Base-by-base conservation (phyloP, 2,797 vertebrate species). In the Sebastes trivittatus region DNA sequence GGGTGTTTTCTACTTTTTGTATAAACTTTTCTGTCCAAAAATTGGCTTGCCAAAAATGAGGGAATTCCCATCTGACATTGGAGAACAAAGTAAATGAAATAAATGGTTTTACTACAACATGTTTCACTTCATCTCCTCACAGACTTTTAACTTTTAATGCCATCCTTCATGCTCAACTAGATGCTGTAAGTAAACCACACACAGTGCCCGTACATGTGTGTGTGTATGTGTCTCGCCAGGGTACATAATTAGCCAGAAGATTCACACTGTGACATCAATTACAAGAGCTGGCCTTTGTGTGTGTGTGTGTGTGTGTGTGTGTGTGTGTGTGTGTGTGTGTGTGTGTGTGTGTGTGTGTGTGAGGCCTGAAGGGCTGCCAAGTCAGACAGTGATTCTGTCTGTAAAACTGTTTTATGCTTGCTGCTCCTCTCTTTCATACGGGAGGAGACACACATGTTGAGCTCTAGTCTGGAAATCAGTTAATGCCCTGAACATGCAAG, bases 311-410 rank as follows among this genome's bases (percentile, higher is more conserved):
- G 32, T 34, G 34, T 27, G 27, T 71, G 32, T 65, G 42, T 56
- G 52, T 97, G 97, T 77, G 72, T 76, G 61, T 79, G 60, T 62
- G 69, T 71, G 60, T 65, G 30, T 56, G 34, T 97, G 97, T 77
- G 72, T 34, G 34, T 36, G 34, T 36, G 34, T 36, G 34, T 34
- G 34, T 11, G 32, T 34, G 32, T 32, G 32, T 32, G 32, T 34
- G 34, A 18, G 75, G 46, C 55, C 71, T 87, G 75, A 42, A 49
- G 11, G n/a, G 58, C 75, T 72, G 83, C 82, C 86, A 92, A 75
- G 71, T 85, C 77, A 74, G 68, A 69, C 64, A 25, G 71, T 13
- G 76, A 75, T 56, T 34, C n/a, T 34, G 55, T 46, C 38, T 81
- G 73, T 63, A 72, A 77, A 56, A 30, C 72, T 11, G 70, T 65